Evolutionary conservation across 2,888 invertebrate species (phyloP), one percentile per base, ranked within the genome.

Genomic region (Cheilosia grossa): DNA sequence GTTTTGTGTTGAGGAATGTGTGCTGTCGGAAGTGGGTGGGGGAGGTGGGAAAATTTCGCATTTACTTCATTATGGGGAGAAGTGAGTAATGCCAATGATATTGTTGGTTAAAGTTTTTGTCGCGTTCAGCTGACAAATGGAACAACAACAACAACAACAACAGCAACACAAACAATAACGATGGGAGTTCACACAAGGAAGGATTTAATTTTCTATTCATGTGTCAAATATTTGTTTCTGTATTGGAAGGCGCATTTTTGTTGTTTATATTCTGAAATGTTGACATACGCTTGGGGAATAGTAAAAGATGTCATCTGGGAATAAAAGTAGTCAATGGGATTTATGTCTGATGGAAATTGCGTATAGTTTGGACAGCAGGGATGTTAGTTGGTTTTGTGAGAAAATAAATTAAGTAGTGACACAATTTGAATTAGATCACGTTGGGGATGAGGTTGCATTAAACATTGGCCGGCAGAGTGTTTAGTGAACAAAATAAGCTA

Each of bases 11-110:
- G 58, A 44, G 69, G 64, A 64, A 66, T 79, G 63, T 47, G 63
- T 37, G 17, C 4, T n/a, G 40, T 21, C 21, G 5, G 24, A 7
- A 30, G 10, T 21, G 30, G 63, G 13, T 2, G 59, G 66, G 7
- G 15, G 24, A 21, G 17, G 51, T 42, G 66, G 40, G 17, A 4
- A 27, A 49, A 56, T 59, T 63, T 72, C 44, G 64, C 66, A 73
- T 67, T 75, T 58, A 40, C 37, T 82, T 82, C 33, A 78, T 69
- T 78, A 61, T 37, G 27, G 42, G 33, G 51, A 56, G 58, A 73
- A 64, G 67, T 69, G 82, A 63, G 49, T 47, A 54, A 42, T 47
- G 44, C 19, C 24, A 51, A 53, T 63, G 37, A 73, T 79, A 51
- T 63, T 51, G 59, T 44, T 42, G 56, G 70, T 42, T 79, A 53